Percentiles rank a stretch among this genome's conserved stretches.
phyloP scores from a whole-genome alignment of 92 coral and sea anemone species.

The Heteractis magnifica region DNA sequence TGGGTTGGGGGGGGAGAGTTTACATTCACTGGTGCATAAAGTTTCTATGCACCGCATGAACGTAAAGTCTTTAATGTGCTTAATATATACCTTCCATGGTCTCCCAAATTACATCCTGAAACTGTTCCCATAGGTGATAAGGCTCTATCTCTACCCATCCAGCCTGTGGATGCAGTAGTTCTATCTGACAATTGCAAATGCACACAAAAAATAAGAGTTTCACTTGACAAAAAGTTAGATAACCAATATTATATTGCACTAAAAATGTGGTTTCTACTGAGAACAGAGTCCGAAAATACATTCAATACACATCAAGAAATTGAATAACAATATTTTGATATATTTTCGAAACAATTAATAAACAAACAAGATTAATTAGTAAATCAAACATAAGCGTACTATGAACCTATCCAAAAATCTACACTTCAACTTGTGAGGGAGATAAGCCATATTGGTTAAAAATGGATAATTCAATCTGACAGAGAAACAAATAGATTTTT shows the following conservation, averaged over 20 bases:
- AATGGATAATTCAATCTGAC: background rate
- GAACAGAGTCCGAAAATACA: background rate
- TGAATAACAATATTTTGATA: background rate
- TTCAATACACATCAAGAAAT: background rate
- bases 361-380: background rate
- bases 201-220: background rate
- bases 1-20: background rate
- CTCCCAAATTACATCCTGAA: conserved; percentile 89
- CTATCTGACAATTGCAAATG: conserved; percentile 41
- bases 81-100: conserved; percentile 83
- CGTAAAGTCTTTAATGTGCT: background rate
- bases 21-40: background rate
- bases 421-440: background rate
- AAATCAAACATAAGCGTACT: background rate
- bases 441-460: background rate
- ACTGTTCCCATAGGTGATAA: conserved; percentile 89
- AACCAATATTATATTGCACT: too few species aligned
- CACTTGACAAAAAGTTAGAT: too few species aligned
- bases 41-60: too few species aligned
- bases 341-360: background rate
- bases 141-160: conserved; percentile 97
- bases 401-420: background rate
- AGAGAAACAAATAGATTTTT: background rate
- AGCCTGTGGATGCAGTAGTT: conserved; percentile 86
- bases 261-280: background rate